Evolutionary conservation across 2,888 invertebrate genomes (phyloP).

Genomic region (Neuroscelio doddi): DNA sequence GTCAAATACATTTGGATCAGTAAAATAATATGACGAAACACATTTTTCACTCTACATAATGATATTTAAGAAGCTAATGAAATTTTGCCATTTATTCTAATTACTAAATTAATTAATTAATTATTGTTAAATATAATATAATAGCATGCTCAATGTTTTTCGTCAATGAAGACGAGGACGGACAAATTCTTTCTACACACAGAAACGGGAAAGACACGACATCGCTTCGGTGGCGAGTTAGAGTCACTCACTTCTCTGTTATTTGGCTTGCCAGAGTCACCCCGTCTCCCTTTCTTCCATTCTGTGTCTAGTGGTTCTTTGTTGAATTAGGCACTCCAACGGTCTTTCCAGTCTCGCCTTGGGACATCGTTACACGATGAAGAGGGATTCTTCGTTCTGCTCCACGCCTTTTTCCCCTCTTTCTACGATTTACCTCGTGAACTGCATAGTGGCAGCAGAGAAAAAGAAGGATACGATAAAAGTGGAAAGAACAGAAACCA

Average conservation of each 20-base stretch:
- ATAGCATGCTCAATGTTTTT: neutral
- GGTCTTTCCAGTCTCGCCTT: conserved; percentile 55
- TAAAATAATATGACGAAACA: too few species aligned
- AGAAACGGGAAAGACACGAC: conserved; percentile 39
- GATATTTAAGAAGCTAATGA: neutral
- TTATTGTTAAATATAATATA: neutral
- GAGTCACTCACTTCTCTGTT: conserved; percentile 33
- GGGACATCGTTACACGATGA: conserved; percentile 63
- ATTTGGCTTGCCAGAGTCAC: conserved; percentile 25
- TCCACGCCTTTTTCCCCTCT: conserved; percentile 24
- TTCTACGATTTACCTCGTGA: conserved; percentile 21
- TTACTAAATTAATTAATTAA: too few species aligned
- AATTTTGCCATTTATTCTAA: too few species aligned
- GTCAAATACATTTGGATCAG: too few species aligned
- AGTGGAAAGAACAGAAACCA: conserved; percentile 29
- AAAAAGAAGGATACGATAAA: conserved; percentile 10
- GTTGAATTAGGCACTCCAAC: conserved; percentile 58
- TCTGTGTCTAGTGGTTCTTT: conserved; percentile 50
- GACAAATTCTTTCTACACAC: conserved; percentile 44
- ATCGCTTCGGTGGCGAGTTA: conserved; percentile 40
- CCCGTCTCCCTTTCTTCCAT: conserved; percentile 30
- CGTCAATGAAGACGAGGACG: conserved; percentile 12
- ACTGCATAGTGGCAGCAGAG: conserved; percentile 23
- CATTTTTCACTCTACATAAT: too few species aligned
- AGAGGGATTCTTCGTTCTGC: conserved; percentile 50